phyloP scores from a whole-genome alignment of 2,888 invertebrate genomes.

The Drosophila leonis region DNA sequence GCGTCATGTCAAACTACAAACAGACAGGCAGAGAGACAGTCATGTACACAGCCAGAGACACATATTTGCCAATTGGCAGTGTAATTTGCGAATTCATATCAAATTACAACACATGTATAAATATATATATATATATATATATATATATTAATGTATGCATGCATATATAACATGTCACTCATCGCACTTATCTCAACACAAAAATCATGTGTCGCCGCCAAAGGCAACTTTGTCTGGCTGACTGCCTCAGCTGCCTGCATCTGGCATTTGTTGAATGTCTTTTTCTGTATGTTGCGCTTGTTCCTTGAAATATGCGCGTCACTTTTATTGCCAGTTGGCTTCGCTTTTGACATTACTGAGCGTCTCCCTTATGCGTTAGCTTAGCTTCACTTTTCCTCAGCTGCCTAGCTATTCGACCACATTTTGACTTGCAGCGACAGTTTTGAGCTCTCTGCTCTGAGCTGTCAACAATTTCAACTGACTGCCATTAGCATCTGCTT shows the following conservation, averaged over 20 bases:
- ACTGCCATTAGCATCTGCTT: slow-evolving; percentile 21
- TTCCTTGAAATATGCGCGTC: slow-evolving; percentile 72
- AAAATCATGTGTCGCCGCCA: slow-evolving; percentile 52
- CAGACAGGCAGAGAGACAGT: slow-evolving; percentile 2
- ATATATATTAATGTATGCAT: neutral
- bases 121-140: slow-evolving; percentile 10
- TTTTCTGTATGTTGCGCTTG: slow-evolving; percentile 71
- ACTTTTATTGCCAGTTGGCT: slow-evolving; percentile 75
- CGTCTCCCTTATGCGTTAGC: neutral
- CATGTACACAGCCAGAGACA: neutral
- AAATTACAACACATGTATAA: slow-evolving; percentile 44
- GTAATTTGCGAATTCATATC: slow-evolving; percentile 76
- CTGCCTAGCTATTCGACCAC: slow-evolving; percentile 1
- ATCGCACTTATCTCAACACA: slow-evolving; percentile 55
- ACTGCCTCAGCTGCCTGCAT: slow-evolving; percentile 26
- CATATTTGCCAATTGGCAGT: slow-evolving; percentile 60
- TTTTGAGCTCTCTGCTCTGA: slow-evolving; percentile 15
- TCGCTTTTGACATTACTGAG: slow-evolving; percentile 27
- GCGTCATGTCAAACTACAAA: slow-evolving; percentile 11
- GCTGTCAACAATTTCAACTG: slow-evolving; percentile 1
- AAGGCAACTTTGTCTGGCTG: slow-evolving; percentile 25
- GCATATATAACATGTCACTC: slow-evolving; percentile 50
- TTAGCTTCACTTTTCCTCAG: neutral
- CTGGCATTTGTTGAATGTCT: slow-evolving; percentile 73
- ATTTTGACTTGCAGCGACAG: slow-evolving; percentile 47